Conservation (phyloP, 2,888 invertebrate species). For the Mythimna loreyi region DNA sequence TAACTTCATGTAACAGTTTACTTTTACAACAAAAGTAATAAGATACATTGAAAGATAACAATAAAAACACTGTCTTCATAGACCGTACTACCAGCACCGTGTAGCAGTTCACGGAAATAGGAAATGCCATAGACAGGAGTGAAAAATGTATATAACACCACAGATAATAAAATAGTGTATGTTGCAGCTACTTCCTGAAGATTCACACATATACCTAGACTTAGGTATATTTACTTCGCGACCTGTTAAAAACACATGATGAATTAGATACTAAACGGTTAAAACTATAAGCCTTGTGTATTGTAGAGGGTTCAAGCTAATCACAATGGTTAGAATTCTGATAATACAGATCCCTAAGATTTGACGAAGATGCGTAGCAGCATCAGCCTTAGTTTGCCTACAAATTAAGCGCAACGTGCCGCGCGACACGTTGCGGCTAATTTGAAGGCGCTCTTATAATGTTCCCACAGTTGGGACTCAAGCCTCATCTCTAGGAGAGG, state of each 20-base stretch:
- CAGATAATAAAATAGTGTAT: not conserved
- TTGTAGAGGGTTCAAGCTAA: not conserved
- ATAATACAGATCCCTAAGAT: too few species aligned
- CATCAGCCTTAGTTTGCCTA: too few species aligned
- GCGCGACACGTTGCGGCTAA: too few species aligned
- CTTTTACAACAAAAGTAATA: constrained; percentile 12
- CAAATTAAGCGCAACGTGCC: too few species aligned
- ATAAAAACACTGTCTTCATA: constrained; percentile 13
- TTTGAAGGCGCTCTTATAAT: too few species aligned
- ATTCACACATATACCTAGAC: constrained; percentile 16
- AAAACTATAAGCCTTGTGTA: too few species aligned
- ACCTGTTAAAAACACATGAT: constrained; percentile 2
- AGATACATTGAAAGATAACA: constrained; percentile 26
- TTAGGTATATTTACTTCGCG: constrained; percentile 20
- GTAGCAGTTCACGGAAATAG: constrained; percentile 34
- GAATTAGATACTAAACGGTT: too few species aligned
- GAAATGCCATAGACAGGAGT: constrained; percentile 15
- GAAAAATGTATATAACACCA: constrained; percentile 15
- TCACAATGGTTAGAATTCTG: not conserved
- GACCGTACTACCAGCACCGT: not conserved
- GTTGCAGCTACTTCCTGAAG: constrained; percentile 11
- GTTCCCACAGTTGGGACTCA: too few species aligned
- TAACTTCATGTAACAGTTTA: not conserved
- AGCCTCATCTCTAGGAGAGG: too few species aligned
- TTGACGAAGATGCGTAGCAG: too few species aligned